Percentiles rank a stretch among this genome's conserved stretches.
Evolutionary conservation across 2,797 vertebrate species (phyloP).

Genomic region (Neosilurus mollespiculum): DNA sequence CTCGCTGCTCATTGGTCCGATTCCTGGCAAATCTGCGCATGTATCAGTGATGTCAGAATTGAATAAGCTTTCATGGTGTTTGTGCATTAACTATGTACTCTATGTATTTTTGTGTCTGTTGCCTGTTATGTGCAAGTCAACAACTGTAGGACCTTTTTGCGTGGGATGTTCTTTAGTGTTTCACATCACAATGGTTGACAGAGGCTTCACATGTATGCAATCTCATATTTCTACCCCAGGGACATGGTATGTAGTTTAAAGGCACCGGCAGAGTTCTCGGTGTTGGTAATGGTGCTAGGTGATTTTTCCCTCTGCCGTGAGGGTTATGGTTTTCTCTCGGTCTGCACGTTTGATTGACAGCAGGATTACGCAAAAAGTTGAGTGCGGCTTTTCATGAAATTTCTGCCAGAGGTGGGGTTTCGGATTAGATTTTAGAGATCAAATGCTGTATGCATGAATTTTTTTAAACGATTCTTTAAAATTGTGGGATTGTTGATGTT

Average conservation of each 20-base stretch:
- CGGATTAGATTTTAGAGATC: too few relatives aligned
- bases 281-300: background rate
- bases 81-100: too few relatives aligned
- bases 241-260: background rate
- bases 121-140: background rate
- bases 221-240: background rate
- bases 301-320: background rate
- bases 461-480: too few relatives aligned
- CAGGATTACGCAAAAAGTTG: too few relatives aligned
- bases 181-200: background rate
- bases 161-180: background rate
- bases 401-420: too few relatives aligned
- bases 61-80: too few relatives aligned
- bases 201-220: background rate
- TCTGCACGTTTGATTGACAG: too few relatives aligned
- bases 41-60: background rate
- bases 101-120: background rate
- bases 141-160: background rate
- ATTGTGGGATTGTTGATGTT: too few relatives aligned
- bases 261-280: too few relatives aligned
- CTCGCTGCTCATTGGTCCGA: background rate
- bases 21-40: background rate
- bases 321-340: too few relatives aligned
- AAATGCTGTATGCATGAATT: too few relatives aligned
- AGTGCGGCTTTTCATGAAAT: too few relatives aligned